Conservation (phyloP, 2,888 invertebrate genomes). For the Acanthoscelides obtectus region DNA sequence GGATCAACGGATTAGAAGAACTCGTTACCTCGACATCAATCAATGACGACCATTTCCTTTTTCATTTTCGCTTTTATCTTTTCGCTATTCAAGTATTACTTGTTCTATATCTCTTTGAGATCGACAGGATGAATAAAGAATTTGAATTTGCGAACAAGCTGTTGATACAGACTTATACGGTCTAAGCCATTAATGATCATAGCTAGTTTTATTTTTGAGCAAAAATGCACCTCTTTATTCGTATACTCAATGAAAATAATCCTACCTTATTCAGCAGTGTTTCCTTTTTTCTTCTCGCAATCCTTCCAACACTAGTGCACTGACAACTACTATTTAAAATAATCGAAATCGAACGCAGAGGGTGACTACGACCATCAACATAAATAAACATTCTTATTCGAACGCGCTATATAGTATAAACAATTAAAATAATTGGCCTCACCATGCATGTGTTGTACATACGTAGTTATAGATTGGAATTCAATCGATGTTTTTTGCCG, state of each 20-base stretch:
- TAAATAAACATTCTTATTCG: neutral
- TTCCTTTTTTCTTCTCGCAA: neutral
- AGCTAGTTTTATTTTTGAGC: no score
- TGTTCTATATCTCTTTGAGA: no score
- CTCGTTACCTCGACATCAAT: no score
- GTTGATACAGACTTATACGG: no score
- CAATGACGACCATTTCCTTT: no score
- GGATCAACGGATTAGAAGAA: no score
- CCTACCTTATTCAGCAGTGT: neutral
- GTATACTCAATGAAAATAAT: neutral
- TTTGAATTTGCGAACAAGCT: no score
- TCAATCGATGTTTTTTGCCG: neutral
- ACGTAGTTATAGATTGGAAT: neutral
- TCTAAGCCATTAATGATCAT: no score
- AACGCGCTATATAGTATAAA: neutral
- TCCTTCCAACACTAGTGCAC: neutral
- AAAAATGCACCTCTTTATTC: no score
- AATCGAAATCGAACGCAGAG: neutral
- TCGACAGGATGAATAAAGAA: no score
- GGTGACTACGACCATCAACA: neutral
- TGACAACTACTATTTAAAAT: neutral
- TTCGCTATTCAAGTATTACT: no score
- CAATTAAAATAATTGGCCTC: neutral
- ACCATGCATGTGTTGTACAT: neutral
- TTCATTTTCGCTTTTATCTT: no score